Base-by-base conservation (phyloP, 2,888 invertebrate genomes). In the Nesidiocoris tenuis region DNA sequence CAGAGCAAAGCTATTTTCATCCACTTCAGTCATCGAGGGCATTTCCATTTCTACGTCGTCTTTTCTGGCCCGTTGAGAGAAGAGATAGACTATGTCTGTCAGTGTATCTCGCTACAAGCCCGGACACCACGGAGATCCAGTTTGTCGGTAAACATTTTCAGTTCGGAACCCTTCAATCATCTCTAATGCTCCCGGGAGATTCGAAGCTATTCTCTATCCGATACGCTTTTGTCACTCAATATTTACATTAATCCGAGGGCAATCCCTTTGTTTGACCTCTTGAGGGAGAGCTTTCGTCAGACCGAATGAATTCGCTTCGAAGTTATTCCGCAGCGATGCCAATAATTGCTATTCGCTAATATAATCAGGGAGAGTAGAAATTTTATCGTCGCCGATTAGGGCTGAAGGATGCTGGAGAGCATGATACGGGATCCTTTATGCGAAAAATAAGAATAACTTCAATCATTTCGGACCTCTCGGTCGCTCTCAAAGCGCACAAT, bases 141-240 rank as follows among this genome's bases (percentile, higher is more conserved):
- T 18, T 65, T 39, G 25, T 65, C 39, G 39, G 65, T 65, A 65
- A 65, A 65, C 39, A 65, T 65, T 65, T 65, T 19, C 25, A 19
- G 65, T 25, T 65, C 39, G 25, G 18, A 9, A 25, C 39, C 65
- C 65, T 65, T 65, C 65, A 65, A 65, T 65, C 65, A 65, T 65
- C 65, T 39, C 39, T 65, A 17, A 65, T 65, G 65, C 65, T 39
- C 39, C 9, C 17, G 16, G 65, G 65, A 24, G 65, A 19, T 18
- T 65, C 25, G 25, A 12, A 24, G 25, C n/a, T 39, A 39, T 39
- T 39, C 39, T 65, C 65, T 39, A 25, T 16, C 63, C 9, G 21
- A 64, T 39, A 24, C 65, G 1, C 63, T 63, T 39, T 25, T 65
- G 65, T 65, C 65, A 65, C 65, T 65, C 65, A 65, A 65, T 65